Conservation (phyloP, 2,113 vertebrate genomes). For the Thryonomys swinderianus region DNA sequence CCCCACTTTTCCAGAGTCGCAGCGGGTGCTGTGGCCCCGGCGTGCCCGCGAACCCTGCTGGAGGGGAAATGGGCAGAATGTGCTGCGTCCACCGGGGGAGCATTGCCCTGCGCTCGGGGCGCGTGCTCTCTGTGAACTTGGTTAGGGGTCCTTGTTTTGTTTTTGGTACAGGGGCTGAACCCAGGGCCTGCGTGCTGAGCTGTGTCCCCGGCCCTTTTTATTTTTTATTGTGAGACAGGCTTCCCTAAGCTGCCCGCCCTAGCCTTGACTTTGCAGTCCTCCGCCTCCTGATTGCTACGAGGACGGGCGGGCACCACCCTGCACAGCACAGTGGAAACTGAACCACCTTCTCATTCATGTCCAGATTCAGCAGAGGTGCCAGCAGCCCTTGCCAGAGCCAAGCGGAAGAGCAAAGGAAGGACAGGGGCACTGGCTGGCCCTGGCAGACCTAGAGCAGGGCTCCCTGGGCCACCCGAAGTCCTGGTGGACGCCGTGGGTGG, state of each 20-base stretch:
- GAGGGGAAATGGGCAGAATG: not conserved
- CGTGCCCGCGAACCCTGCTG: not conserved
- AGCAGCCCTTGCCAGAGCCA: not conserved
- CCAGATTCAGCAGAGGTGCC: not conserved
- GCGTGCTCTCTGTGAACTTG: not conserved
- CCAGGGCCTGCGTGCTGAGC: not conserved
- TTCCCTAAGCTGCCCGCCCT: not conserved
- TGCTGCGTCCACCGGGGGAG: not conserved
- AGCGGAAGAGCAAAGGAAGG: too few relatives aligned
- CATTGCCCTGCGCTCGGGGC: not conserved
- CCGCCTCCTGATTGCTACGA: not conserved
- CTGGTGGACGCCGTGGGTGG: not conserved
- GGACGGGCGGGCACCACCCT: too few relatives aligned
- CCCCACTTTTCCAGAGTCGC: not conserved
- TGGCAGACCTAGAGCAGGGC: too few relatives aligned
- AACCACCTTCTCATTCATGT: not conserved
- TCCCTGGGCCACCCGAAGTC: not conserved
- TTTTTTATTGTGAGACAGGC: not conserved
- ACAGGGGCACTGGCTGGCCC: too few relatives aligned
- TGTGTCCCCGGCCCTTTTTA: not conserved
- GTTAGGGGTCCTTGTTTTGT: not conserved
- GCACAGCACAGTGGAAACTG: not conserved
- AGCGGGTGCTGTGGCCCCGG: not conserved
- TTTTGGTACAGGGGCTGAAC: not conserved
- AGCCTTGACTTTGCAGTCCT: not conserved